These are phyloP conservation scores for Lydus trimaculatus DNA, from an alignment of 2,888 invertebrate genomes.

Conservation along the genomic window DNA sequence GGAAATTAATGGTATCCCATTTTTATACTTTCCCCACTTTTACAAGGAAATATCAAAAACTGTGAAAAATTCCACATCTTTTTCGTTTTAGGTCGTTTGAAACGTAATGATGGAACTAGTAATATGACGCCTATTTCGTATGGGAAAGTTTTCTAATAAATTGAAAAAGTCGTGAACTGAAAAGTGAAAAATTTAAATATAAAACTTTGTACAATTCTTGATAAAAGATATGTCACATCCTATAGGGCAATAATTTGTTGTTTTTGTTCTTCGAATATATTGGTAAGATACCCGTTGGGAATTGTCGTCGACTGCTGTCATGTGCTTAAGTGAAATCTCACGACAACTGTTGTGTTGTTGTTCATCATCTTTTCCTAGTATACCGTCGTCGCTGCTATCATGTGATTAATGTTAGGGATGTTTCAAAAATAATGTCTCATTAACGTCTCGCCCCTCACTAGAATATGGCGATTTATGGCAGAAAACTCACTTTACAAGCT, in stretches of 20 bases:
- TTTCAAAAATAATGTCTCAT: slow-evolving; percentile 59
- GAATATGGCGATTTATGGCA: slow-evolving; percentile 54
- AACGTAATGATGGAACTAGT: slow-evolving; percentile 28
- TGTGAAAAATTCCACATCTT: not conserved
- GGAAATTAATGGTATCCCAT: slow-evolving; percentile 40
- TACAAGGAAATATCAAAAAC: not conserved
- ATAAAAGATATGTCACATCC: slow-evolving; percentile 30
- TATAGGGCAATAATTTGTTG: not conserved
- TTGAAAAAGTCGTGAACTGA: slow-evolving; percentile 26
- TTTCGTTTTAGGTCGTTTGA: not conserved
- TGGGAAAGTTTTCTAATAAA: slow-evolving; percentile 32
- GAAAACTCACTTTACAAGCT: slow-evolving; percentile 50
- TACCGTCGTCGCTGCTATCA: slow-evolving; percentile 32
- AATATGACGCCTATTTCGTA: slow-evolving; percentile 14
- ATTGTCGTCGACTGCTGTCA: slow-evolving; percentile 27
- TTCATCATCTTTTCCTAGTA: not conserved
- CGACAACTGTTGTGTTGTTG: slow-evolving; percentile 33
- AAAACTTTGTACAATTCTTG: slow-evolving; percentile 31
- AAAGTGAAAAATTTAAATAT: slow-evolving; percentile 29
- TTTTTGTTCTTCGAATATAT: not conserved
- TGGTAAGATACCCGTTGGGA: not conserved
- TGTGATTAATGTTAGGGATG: slow-evolving; percentile 54
- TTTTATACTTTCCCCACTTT: not conserved
- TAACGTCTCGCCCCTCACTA: slow-evolving; percentile 52
- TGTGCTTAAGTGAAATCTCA: slow-evolving; percentile 37